These are phyloP conservation scores for Acridotheres tristis DNA, from an alignment of 2,797 vertebrate species.

Conservation along the genomic window DNA sequence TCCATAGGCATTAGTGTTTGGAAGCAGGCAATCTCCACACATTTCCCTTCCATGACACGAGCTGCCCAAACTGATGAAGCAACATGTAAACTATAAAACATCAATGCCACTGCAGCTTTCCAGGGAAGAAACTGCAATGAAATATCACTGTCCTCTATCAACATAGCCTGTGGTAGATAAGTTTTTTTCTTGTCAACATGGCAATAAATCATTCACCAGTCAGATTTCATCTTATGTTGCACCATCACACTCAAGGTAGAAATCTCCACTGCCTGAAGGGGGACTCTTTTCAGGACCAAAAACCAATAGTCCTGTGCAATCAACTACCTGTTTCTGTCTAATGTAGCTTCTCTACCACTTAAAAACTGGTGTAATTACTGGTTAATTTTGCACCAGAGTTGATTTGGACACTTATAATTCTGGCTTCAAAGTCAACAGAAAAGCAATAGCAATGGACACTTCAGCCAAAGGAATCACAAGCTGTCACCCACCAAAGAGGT, in stretches of 20 bases:
- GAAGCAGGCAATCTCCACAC: neutral
- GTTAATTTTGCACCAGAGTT: neutral
- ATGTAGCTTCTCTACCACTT: neutral
- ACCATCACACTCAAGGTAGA: neutral
- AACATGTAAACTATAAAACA: conserved; percentile 7
- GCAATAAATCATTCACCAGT: conserved; percentile 38
- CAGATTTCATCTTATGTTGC: neutral
- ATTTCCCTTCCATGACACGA: neutral
- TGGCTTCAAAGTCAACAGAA: neutral
- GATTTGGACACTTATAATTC: neutral
- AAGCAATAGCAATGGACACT: neutral
- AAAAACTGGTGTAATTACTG: too few species aligned
- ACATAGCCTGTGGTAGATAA: neutral
- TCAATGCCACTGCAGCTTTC: neutral
- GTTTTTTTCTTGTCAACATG: neutral
- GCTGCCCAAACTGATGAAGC: conserved; percentile 32
- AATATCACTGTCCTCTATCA: conserved; percentile 31
- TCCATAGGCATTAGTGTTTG: neutral
- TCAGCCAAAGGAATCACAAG: neutral
- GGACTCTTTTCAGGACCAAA: neutral
- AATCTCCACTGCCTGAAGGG: neutral
- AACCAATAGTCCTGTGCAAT: neutral
- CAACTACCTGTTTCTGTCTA: neutral
- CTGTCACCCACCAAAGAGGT: neutral
- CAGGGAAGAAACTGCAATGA: conserved; percentile 19